Evolutionary conservation across 2,113 vertebrate genomes (phyloP).

Genomic region (Saccopteryx leptura): DNA sequence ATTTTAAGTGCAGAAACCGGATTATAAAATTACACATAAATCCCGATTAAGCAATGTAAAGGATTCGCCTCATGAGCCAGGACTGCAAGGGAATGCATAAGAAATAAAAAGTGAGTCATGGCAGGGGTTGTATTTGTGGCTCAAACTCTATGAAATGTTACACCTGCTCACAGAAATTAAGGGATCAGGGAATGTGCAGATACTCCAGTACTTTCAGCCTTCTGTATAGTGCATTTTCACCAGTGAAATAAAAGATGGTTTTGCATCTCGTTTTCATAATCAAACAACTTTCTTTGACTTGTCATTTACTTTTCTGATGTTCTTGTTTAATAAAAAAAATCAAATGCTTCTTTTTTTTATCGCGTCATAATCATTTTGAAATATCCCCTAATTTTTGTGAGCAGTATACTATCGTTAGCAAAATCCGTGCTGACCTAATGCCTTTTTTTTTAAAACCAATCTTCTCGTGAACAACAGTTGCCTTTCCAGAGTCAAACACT

Average conservation of each 20-base stretch:
- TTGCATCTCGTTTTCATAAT: too few species aligned
- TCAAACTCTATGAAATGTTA: neutral
- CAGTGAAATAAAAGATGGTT: too few species aligned
- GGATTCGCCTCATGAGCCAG: neutral
- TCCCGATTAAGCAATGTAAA: constrained; percentile 6
- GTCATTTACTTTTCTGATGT: too few species aligned
- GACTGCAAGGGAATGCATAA: neutral
- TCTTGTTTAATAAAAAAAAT: too few species aligned
- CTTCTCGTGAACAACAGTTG: neutral
- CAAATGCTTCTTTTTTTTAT: too few species aligned
- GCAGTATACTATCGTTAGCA: neutral
- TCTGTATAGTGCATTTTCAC: too few species aligned
- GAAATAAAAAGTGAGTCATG: neutral
- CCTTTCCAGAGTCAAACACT: neutral
- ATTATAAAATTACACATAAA: neutral
- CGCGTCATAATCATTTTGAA: too few species aligned
- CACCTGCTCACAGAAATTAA: too few species aligned
- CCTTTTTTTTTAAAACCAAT: neutral
- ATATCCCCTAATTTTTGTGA: too few species aligned
- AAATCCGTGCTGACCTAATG: neutral
- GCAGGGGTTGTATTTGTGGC: neutral
- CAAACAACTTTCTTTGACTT: too few species aligned
- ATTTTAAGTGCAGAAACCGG: neutral
- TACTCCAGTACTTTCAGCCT: too few species aligned
- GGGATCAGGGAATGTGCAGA: too few species aligned